Percentiles rank a stretch among this genome's conserved stretches.
phyloP scores from a whole-genome alignment of 2,888 invertebrate genomes.

The Nephrotoma appendiculata region DNA sequence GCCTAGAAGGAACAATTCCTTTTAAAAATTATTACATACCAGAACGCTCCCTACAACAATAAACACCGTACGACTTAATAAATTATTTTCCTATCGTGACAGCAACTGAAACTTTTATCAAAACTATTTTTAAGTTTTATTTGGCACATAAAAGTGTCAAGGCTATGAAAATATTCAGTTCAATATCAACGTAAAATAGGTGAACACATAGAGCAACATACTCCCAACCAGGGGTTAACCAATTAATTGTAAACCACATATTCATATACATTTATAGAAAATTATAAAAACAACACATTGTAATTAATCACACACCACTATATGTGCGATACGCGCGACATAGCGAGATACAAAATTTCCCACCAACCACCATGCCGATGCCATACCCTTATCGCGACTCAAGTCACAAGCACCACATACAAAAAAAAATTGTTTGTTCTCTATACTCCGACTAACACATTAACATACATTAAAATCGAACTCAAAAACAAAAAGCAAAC shows the following conservation, averaged over 20 bases:
- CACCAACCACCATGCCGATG: background rate
- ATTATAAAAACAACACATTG: background rate
- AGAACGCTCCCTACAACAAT: background rate
- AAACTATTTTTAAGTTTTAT: background rate
- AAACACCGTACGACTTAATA: background rate
- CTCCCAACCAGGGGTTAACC: background rate
- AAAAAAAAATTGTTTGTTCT: background rate
- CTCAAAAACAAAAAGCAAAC: background rate
- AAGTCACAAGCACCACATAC: background rate
- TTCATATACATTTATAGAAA: no score
- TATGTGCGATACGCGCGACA: background rate
- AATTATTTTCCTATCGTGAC: background rate
- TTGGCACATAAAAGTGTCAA: background rate
- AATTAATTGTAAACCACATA: background rate
- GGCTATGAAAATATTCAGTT: background rate
- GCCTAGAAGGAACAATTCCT: no score
- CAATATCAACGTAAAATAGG: background rate
- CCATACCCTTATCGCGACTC: background rate
- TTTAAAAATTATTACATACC: no score
- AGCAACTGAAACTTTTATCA: background rate
- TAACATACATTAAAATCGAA: background rate
- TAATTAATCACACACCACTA: background rate
- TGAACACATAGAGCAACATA: background rate
- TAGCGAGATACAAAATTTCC: background rate
- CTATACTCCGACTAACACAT: background rate